phyloP scores from a whole-genome alignment of 1,140 invertebrate species.

The Scaptodrosophila lebanonensis region DNA sequence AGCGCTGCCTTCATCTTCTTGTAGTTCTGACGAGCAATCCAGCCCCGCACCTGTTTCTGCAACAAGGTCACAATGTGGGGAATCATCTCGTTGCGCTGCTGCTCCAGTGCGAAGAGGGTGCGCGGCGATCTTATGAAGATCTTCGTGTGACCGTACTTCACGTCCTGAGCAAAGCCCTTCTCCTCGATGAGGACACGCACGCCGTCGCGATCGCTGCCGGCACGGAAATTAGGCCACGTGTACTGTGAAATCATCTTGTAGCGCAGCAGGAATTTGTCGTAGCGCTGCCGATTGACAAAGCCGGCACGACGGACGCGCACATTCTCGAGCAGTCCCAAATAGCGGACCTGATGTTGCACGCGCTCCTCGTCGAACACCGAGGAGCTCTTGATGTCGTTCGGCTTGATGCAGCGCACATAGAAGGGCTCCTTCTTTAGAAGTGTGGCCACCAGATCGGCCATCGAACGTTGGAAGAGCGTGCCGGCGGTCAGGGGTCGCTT shows the following conservation, averaged over 20 bases:
- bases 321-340: conserved; percentile 95
- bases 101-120: conserved; percentile 93
- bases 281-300: conserved; percentile 93
- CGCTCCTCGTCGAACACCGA: conserved; percentile 82
- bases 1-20: conserved; percentile 91
- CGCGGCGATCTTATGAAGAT: conserved; percentile 94
- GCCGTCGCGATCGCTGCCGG: conserved; percentile 87
- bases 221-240: conserved; percentile 96
- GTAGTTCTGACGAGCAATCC: conserved; percentile 87
- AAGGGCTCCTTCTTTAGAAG: conserved; percentile 95
- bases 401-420: conserved; percentile 97
- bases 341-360: conserved; percentile 93
- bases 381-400: conserved; percentile 94
- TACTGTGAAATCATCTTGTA: conserved; percentile 97
- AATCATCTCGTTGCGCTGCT: conserved; percentile 87
- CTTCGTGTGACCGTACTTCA: conserved; percentile 96
- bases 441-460: conserved; percentile 92
- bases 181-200: conserved; percentile 90
- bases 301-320: conserved; percentile 94
- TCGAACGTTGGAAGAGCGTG: conserved; percentile 95
- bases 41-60: conserved; percentile 95
- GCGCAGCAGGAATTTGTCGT: conserved; percentile 89
- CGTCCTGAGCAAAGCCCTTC: conserved; percentile 87
- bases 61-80: conserved; percentile 93
- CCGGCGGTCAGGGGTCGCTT: conserved; percentile 95